phyloP scores from a whole-genome alignment of 2,113 vertebrate genomes.

The Mus musculus region GRCm39 chr10:98582001-98582500 shows the following conservation, averaged over 20 bases:
- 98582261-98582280: constrained; percentile 73
- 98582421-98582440: constrained; percentile 63
- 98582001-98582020: background rate
- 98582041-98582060: constrained; percentile 43
- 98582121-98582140: constrained; percentile 11
- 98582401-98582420: constrained; percentile 60
- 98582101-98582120: constrained; percentile 67
- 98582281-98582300: constrained; percentile 75
- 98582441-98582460: background rate
- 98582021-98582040: constrained; percentile 33
- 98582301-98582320: constrained; percentile 77
- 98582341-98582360: constrained; percentile 72
- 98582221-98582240: constrained; percentile 58
- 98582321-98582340: constrained; percentile 76
- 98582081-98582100: constrained; percentile 60
- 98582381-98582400: constrained; percentile 69
- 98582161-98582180: constrained; percentile 60
- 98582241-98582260: constrained; percentile 60
- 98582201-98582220: constrained; percentile 53
- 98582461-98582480: constrained; percentile 35
- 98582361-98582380: constrained; percentile 63
- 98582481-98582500: constrained; percentile 35
- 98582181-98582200: constrained; percentile 57
- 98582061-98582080: constrained; percentile 56
- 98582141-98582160: constrained; percentile 65